Base-by-base conservation (phyloP, 2,113 vertebrate genomes). In the Sinocyclocheilus rhinocerous region DNA sequence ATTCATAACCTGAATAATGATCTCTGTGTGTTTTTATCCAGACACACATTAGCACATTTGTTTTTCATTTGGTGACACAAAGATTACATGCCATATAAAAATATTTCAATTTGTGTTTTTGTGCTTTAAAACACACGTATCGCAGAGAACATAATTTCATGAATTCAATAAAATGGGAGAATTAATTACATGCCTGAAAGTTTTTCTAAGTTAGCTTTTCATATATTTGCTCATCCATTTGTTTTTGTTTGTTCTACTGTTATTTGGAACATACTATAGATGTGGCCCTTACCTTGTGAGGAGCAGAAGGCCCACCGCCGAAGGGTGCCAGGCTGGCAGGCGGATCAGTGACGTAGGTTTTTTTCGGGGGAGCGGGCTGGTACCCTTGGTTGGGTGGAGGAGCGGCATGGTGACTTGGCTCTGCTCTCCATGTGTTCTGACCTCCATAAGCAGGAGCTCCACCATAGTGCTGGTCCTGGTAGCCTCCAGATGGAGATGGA, bases 311-410 rank as follows among this genome's bases (percentile, higher is more conserved):
- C 81, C 93, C 92, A 76, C 92, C 69, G 9, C 65, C 87, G 50
- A 93, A 95, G 9, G 92, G 92, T 45, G 89, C 87, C 90, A 95
- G 78, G 88, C 91, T 93, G 79, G 95, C 84, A 24, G 95, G 95
- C 0, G 95, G 95, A 83, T 98, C 98, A 0, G 96, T 97, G 88
- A 97, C 96, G 87, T 97, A 97, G 87, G 97, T 97, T 93, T 98
- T 99, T 95, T 96, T 98, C 0, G 96, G 92, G 33, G 93, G 89
- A 0, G 93, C 11, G 0, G 92, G 89, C 29, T 96, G 96, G 92
- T 97, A 97, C 84, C 93, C 89, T 88, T 96, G 97, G 80, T 55
- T 89, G 13, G 70, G 45, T 50, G 79, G 85, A 16, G 76, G 78
- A 76, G 88, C 18, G 0, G 92, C 12, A 0, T 89, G 81, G 63